These are phyloP conservation scores for Oreochromis grahami DNA, from an alignment of 2,797 vertebrate genomes.

Conservation along the genomic window DNA sequence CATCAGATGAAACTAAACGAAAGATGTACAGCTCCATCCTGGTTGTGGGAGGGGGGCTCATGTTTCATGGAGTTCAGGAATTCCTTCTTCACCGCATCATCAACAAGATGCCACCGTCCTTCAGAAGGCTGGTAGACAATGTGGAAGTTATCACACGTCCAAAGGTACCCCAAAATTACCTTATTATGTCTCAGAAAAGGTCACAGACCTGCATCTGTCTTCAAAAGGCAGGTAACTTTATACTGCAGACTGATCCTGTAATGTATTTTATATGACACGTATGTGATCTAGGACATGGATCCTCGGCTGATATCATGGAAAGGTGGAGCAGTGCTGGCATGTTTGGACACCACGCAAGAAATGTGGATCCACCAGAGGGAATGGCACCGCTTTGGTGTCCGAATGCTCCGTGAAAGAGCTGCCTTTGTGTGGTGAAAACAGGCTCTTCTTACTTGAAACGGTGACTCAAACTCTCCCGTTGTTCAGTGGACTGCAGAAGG, in stretches of 20 bases:
- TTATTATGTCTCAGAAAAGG: fast-evolving
- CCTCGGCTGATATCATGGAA: constrained; percentile 94
- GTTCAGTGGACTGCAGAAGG: background rate
- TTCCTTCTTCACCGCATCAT: constrained; percentile 97
- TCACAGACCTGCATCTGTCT: background rate
- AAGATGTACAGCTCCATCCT: constrained; percentile 99
- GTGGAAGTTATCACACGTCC: constrained; percentile 96
- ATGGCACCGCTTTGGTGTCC: constrained; percentile 94
- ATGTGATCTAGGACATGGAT: constrained; percentile 87
- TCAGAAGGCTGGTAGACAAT: constrained; percentile 93
- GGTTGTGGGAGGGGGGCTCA: constrained; percentile 93
- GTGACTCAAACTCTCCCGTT: too few species aligned
- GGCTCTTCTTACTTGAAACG: background rate
- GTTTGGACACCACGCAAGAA: constrained; percentile 96
- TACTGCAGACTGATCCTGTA: background rate
- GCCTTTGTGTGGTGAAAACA: constrained; percentile 83
- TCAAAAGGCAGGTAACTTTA: background rate
- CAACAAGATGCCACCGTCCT: constrained; percentile 99
- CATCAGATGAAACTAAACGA: constrained; percentile 95
- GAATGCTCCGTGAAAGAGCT: constrained; percentile 93
- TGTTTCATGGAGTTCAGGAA: constrained; percentile 94
- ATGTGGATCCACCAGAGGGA: constrained; percentile 96
- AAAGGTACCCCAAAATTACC: constrained; percentile 79
- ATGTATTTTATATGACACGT: background rate
- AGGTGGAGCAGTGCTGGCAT: constrained; percentile 92